phyloP scores from a whole-genome alignment of 2,113 vertebrate genomes.

The Eleginops maclovinus region DNA sequence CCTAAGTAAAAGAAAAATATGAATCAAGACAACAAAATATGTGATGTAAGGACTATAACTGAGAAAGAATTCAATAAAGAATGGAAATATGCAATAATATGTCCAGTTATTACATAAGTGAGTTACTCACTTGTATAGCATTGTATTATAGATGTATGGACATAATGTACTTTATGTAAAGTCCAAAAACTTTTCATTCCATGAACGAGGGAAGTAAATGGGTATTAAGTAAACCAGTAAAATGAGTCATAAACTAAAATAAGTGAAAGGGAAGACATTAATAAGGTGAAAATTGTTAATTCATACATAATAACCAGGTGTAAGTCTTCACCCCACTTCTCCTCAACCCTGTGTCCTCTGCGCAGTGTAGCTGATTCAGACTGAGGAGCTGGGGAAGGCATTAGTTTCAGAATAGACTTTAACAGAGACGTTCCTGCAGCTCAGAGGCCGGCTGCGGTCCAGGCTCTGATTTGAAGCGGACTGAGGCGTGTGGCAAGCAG shows the following conservation, averaged over 20 bases:
- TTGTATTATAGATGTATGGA: neutral
- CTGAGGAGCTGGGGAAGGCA: constrained; percentile 61
- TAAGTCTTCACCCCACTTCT: neutral
- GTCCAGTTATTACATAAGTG: neutral
- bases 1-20: no score
- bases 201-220: neutral
- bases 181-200: neutral
- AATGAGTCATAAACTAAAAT: neutral
- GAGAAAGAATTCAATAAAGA: no score
- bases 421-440: constrained; percentile 57
- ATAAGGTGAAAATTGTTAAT: neutral
- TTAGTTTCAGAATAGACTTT: constrained; percentile 50
- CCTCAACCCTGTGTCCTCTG: constrained; percentile 18
- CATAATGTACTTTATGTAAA: neutral
- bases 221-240: neutral
- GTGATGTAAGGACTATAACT: no score
- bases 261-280: neutral
- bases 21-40: no score
- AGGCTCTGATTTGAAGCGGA: constrained; percentile 30
- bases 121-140: neutral
- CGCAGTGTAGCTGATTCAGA: neutral
- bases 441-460: constrained; percentile 37
- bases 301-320: neutral
- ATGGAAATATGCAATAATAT: neutral
- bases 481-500: constrained; percentile 57